Evolutionary conservation across 2,888 invertebrate species (phyloP), one percentile per base, ranked within the genome.

Genomic region (Orchestes rusci): DNA sequence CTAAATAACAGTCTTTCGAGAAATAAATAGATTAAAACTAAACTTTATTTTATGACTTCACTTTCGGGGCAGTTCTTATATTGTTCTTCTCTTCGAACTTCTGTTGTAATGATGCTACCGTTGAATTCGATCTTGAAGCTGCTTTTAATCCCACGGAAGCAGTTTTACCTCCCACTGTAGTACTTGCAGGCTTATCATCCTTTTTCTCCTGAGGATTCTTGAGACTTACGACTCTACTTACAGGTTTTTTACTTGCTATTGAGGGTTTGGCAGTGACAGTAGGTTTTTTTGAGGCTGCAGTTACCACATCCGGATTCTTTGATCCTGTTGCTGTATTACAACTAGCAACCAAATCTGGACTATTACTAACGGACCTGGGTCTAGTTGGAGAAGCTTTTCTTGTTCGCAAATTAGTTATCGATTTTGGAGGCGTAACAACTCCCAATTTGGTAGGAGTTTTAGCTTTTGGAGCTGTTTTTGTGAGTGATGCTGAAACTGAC

Each of bases 91-190:
- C 77, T 67, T 87, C 86, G 62, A 86, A 87, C 64, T 83, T 85
- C 58, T 84, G 84, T 59, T 87, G 86, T 56, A 87, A 69, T 45
- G 81, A 80, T 19, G 85, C 85, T 41, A 86, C 84, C 63, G 79
- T 84, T 15, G 83, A 83, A 30, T 78, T 78, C 52, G 70, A 68
- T 32, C 63, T 66, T 3, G 78, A 70, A 17, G 74, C 69, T 43
- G 72, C 56, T 59, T 73, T 74, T 30, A 71, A 68, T 39, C 70
- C 69, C 40, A 66, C 66, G 2, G 71, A 61, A 44, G 60, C 60
- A 35, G 53, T 56, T 53, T 55, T 59, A 29, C 38, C 48, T 5
- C 39, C 48, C 13, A 39, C 50, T 40, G 53, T 54, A 1, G 55
- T 52, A 43, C 37, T 53, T 4, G 49, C 41, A 16, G 55, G 53